These are phyloP conservation scores for Rhabdornis inornatus DNA, from an alignment of 2,113 vertebrate species.

Conservation along the genomic window DNA sequence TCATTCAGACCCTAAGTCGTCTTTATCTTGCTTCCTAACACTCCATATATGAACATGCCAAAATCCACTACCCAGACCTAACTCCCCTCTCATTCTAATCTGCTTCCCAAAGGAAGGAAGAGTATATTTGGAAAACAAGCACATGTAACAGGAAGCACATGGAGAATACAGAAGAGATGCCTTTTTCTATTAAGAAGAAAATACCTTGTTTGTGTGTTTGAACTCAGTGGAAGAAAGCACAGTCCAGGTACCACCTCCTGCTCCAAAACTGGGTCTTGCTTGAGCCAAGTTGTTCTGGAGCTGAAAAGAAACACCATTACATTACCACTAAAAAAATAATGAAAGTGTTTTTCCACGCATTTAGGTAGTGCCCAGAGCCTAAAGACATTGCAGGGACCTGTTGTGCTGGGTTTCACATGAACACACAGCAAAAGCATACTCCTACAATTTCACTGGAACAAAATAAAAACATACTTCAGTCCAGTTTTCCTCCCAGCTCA, in stretches of 20 bases:
- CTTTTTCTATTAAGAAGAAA: neutral
- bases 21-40: neutral
- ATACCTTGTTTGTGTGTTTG: conserved; percentile 68
- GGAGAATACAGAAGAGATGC: neutral
- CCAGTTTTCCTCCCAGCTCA: neutral
- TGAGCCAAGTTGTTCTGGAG: conserved; percentile 34
- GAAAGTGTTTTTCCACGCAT: neutral
- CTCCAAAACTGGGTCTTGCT: conserved; percentile 45
- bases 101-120: neutral
- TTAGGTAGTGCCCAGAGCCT: neutral
- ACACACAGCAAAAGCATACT: neutral
- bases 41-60: neutral
- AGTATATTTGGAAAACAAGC: neutral
- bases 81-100: neutral
- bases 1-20: neutral
- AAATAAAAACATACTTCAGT: neutral
- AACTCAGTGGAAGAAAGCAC: conserved; percentile 44
- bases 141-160: neutral
- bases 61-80: neutral
- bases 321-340: neutral
- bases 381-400: neutral
- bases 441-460: neutral
- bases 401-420: accelerated
- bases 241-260: neutral
- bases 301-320: conserved; percentile 56